These are phyloP conservation scores for Ciconia maguari DNA, from an alignment of 2,113 vertebrate species.

Conservation along the genomic window DNA sequence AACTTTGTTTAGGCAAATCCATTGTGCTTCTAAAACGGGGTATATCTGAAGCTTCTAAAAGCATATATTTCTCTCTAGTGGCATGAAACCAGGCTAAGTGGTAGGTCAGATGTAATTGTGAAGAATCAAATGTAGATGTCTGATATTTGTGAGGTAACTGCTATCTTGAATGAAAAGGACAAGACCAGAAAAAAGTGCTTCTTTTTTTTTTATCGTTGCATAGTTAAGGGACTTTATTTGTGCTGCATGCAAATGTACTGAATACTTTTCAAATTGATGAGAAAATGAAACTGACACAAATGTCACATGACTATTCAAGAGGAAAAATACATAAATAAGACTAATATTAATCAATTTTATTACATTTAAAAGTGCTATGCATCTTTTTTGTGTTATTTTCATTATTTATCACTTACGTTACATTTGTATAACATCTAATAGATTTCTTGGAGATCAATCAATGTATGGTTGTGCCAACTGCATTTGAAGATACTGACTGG, in stretches of 20 bases:
- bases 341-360: background rate
- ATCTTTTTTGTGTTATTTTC: background rate
- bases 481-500: background rate
- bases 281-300: background rate
- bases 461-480: background rate
- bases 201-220: background rate
- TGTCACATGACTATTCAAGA: background rate
- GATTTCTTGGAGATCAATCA: background rate
- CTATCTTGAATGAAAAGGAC: background rate
- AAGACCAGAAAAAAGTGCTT: background rate
- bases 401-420: background rate
- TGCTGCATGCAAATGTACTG: background rate
- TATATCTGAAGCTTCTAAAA: background rate
- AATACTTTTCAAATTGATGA: background rate
- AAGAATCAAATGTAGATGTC: background rate
- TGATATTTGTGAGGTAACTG: background rate
- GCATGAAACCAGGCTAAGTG: background rate
- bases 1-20: background rate
- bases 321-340: background rate
- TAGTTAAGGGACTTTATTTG: background rate
- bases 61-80: background rate
- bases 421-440: background rate
- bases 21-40: background rate
- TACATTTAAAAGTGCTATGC: background rate
- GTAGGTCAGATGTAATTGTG: background rate